A percentile compares a stretch with the other conserved stretches of the same genome.
Conservation (phyloP, 1,140 invertebrate genomes). For the Ylistrum balloti region DNA sequence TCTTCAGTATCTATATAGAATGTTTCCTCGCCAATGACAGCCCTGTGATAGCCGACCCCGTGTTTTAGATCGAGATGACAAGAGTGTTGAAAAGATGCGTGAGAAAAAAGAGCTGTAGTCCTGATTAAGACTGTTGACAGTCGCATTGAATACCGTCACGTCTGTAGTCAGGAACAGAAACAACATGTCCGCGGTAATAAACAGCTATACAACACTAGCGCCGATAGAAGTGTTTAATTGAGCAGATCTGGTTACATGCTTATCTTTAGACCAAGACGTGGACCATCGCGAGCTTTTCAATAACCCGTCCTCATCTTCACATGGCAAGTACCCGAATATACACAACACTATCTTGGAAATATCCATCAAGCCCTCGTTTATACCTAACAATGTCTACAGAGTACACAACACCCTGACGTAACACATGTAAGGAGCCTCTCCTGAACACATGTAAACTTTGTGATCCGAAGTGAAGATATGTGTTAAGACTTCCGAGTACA, state of each 20-base stretch:
- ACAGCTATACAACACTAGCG: background rate
- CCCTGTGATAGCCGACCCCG: background rate
- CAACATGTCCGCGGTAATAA: constrained; percentile 4
- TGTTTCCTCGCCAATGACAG: too few relatives aligned
- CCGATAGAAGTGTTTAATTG: background rate
- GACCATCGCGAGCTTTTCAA: background rate
- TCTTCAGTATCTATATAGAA: too few relatives aligned
- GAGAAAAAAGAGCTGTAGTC: background rate
- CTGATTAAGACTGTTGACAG: background rate
- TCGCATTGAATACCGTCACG: background rate
- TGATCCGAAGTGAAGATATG: too few relatives aligned
- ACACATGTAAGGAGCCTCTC: too few relatives aligned
- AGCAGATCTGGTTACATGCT: background rate
- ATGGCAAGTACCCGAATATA: background rate
- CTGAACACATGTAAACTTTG: too few relatives aligned
- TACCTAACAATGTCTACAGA: too few relatives aligned
- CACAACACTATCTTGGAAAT: too few relatives aligned
- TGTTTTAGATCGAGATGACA: background rate
- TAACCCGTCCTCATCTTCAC: background rate
- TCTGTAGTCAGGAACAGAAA: background rate
- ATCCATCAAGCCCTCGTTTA: too few relatives aligned
- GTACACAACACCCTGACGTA: too few relatives aligned
- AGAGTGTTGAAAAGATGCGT: background rate
- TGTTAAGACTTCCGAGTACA: too few relatives aligned
- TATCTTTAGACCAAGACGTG: background rate